Evolutionary conservation across 2,797 vertebrate species (phyloP), one percentile per base, ranked within the genome.

Genomic region (Chrysolophus pictus): DNA sequence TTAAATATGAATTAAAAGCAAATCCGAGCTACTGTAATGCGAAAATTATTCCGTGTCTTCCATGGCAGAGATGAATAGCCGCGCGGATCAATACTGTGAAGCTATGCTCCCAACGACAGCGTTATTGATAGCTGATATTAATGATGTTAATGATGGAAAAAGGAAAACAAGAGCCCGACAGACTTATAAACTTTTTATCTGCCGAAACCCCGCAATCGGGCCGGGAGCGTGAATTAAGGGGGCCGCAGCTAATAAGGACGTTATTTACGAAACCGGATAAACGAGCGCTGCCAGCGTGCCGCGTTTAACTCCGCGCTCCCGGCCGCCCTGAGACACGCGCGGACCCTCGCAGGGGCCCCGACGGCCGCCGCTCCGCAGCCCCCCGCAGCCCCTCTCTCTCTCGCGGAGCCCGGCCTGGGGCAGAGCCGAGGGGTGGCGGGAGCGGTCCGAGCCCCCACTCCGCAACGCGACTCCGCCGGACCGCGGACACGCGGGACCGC

Each of bases 1-100:
- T 98, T 98, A 98, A 98, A 98, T 98, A 98, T 98, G 98, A 98
- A 98, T 98, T 98, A 98, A 98, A 98, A 98, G 98, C 98, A 98
- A 97, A 98, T 98, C 97, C 97, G 95, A 98, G 97, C 97, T 98
- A 97, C 98, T 98, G 97, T 98, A 98, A 98, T 98, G 98, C 97
- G 97, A 98, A 98, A 98, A 98, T 98, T 98, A 98, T 98, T 98
- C 98, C 97, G 98, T 97, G 98, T 98, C 98, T 98, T 97, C 97
- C 97, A 98, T 97, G 98, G 98, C 98, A 98, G 98, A 98, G 98
- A 98, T 98, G 98, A 98, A 98, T 98, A 98, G 97, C 97, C 95
- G 92, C 63, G 88, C 92, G 97, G 98, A 99, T 99, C 99, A 98
- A 99, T 99, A 98, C 96, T 95, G 97, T 98, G 98, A 97, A 97